Base-by-base conservation (phyloP, 2,888 invertebrate genomes). In the Chironomus riparius region DNA sequence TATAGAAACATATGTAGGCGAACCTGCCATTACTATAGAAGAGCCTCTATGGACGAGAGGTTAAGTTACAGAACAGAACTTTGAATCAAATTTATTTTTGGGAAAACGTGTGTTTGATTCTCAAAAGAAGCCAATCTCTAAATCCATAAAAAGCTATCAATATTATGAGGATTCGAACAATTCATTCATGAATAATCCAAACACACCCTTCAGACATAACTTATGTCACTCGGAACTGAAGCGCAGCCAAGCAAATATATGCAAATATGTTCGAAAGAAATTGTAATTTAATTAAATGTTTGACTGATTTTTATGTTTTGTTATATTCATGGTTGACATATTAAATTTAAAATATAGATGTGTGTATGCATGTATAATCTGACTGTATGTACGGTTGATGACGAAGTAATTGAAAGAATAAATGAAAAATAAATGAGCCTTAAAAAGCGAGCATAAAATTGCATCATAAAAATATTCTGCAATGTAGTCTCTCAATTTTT, bases 211-310 rank as follows among this genome's bases (percentile, higher is more conserved):
- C n/a, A n/a, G n/a, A n/a, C n/a, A n/a, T n/a, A 4, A 38, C 38
- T 10, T 38, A 10, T 38, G 38, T 38, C 38, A 38, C 38, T 38
- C 38, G 38, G 38, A 10, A 10, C 18, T 56, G 48, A 38, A 10
- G 38, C n/a, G n/a, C 38, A 38, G 38, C 10, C 38, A 38, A 38
- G 38, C 38, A 38, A 38, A 38, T 38, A 38, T 38, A 38, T 38
- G 38, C 38, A 38, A 38, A 38, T 38, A 38, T 38, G 38, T 38
- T 38, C 56, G 18, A 56, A 15, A 56, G 18, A 15, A 47, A 68
- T 38, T 47, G 21, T 74, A 74, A 74, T 74, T 65, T 22, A 68
- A 74, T 74, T 68, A 74, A 73, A 24, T 48, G 47, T 68, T 68
- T 68, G 74, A 74, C 7, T 74, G 47, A 73, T 71, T 71, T 56